A percentile compares a stretch with the other conserved stretches of the same genome.
These are phyloP conservation scores for Grammatotria lemairii DNA, from an alignment of 2,113 vertebrate species.

Conservation along the genomic window DNA sequence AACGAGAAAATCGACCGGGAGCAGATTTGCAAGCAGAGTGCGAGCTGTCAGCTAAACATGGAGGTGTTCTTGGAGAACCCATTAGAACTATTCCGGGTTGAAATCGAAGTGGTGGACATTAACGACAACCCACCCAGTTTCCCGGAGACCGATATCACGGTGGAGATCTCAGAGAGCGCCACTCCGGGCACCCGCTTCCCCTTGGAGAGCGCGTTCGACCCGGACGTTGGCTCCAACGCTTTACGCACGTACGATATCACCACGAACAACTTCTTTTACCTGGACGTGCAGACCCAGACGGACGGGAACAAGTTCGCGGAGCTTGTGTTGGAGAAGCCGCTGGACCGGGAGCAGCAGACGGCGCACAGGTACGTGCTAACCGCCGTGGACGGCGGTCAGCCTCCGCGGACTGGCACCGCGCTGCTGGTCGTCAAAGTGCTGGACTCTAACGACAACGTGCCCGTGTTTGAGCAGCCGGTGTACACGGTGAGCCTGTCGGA, in stretches of 20 bases:
- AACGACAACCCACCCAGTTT: slow-evolving; percentile 95
- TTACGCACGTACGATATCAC: slow-evolving; percentile 94
- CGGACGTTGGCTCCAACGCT: slow-evolving; percentile 95
- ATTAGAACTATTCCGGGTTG: slow-evolving; percentile 91
- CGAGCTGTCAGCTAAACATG: slow-evolving; percentile 89
- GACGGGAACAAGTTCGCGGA: slow-evolving; percentile 95
- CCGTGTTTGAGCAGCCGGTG: slow-evolving; percentile 90
- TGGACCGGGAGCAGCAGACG: slow-evolving; percentile 94
- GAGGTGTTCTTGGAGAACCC: slow-evolving; percentile 97
- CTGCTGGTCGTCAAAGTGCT: slow-evolving; percentile 90
- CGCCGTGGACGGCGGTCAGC: slow-evolving; percentile 91
- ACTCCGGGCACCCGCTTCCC: slow-evolving; percentile 94
- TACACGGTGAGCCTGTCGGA: slow-evolving; percentile 89
- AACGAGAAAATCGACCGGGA: slow-evolving; percentile 94
- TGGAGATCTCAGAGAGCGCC: slow-evolving; percentile 97
- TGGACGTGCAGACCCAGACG: slow-evolving; percentile 94
- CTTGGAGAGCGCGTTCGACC: slow-evolving; percentile 94
- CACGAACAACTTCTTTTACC: slow-evolving; percentile 88
- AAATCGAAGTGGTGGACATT: slow-evolving; percentile 95
- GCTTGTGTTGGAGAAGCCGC: slow-evolving; percentile 87
- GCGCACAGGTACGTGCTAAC: slow-evolving; percentile 95
- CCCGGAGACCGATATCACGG: slow-evolving; percentile 89
- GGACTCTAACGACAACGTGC: slow-evolving; percentile 97
- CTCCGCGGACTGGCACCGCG: slow-evolving; percentile 89
- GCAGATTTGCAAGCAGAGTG: slow-evolving; percentile 91